A percentile compares a stretch with the other conserved stretches of the same genome.
These are phyloP conservation scores for Gambelia wislizenii DNA, from an alignment of 2,797 vertebrate genomes.

Conservation along the genomic window DNA sequence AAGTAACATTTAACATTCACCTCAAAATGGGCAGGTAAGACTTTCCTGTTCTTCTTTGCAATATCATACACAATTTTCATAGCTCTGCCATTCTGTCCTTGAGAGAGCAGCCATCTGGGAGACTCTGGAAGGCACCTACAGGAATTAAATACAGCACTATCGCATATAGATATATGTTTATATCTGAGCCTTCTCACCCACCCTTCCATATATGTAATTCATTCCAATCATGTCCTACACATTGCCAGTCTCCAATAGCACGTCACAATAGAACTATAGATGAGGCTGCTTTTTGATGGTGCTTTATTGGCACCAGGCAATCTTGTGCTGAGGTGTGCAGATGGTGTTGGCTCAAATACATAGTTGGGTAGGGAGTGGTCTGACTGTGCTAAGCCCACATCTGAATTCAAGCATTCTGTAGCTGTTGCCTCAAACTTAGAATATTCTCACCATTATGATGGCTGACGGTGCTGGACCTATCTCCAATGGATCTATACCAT, in stretches of 20 bases:
- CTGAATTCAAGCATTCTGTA: background rate
- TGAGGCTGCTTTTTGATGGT: background rate
- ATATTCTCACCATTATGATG: background rate
- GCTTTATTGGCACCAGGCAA: background rate
- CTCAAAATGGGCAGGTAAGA: conserved; percentile 72
- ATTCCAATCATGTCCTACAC: background rate
- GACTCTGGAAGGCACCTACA: conserved; percentile 85
- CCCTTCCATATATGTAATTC: background rate
- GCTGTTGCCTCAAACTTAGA: background rate
- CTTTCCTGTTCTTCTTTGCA: conserved; percentile 79
- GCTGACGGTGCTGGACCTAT: too few species aligned
- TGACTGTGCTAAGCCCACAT: background rate
- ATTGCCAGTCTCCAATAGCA: background rate
- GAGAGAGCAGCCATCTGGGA: conserved; percentile 84
- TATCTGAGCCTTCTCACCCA: background rate
- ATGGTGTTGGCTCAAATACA: background rate
- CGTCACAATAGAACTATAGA: background rate
- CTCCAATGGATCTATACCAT: too few species aligned
- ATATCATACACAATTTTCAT: conserved; percentile 78
- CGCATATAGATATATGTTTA: background rate
- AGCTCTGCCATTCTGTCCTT: conserved; percentile 78
- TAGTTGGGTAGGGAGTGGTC: background rate
- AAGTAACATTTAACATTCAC: conserved; percentile 58
- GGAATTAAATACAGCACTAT: background rate
- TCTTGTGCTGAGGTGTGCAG: background rate